These are phyloP conservation scores for Empidonax traillii DNA, from an alignment of 2,113 vertebrate genomes.

Conservation along the genomic window DNA sequence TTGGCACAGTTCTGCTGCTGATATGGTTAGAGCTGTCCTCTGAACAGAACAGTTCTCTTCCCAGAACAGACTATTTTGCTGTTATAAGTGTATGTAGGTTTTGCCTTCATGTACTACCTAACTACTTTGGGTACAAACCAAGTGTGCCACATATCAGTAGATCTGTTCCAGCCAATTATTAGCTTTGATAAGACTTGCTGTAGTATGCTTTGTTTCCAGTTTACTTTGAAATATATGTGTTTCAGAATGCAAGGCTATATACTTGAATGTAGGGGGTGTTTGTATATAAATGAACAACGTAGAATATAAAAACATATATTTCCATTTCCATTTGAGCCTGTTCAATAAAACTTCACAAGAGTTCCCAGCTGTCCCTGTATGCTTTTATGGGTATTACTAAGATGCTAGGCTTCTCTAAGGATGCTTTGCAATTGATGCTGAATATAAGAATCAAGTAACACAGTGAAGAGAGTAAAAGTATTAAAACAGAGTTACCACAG, in stretches of 20 bases:
- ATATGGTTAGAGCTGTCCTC: neutral
- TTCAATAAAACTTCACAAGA: neutral
- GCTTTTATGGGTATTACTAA: neutral
- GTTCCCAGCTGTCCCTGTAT: neutral
- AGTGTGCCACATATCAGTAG: neutral
- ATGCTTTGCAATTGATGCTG: neutral
- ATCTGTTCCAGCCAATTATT: neutral
- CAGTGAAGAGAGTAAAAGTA: neutral
- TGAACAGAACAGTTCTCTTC: neutral
- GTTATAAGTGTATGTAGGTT: neutral
- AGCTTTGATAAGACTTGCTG: neutral
- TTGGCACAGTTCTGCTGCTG: neutral
- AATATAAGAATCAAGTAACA: neutral
- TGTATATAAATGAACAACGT: neutral
- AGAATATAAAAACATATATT: neutral
- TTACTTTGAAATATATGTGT: neutral
- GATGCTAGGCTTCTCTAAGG: neutral
- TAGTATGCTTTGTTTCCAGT: neutral
- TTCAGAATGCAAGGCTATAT: neutral
- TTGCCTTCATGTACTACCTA: neutral
- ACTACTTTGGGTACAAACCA: neutral
- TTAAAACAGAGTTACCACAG: neutral
- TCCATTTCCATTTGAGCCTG: neutral
- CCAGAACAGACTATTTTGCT: neutral
- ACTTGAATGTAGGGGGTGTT: neutral